Conservation (phyloP, 2,113 vertebrate species). For the Myanophis thanlyinensis region DNA sequence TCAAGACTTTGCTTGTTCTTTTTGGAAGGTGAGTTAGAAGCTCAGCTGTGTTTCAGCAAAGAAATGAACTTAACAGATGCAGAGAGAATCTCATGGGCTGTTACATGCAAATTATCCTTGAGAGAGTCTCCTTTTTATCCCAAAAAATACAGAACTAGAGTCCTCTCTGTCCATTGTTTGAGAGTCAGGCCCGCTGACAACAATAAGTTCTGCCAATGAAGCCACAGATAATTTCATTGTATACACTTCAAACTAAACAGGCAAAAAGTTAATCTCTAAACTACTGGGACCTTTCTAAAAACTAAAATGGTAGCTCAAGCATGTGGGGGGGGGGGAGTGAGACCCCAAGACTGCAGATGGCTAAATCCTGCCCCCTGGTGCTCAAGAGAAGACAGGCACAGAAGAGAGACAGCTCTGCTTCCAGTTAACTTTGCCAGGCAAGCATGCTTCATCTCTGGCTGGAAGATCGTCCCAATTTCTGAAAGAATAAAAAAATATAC, state of each 20-base stretch:
- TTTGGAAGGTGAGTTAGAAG: conserved; percentile 28
- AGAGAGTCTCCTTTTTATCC: not conserved
- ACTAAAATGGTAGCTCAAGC: not conserved
- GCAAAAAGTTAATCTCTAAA: not conserved
- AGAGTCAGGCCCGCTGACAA: not conserved
- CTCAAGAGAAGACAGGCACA: not conserved
- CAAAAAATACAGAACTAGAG: fast-evolving
- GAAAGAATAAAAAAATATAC: not conserved
- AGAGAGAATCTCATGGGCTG: not conserved
- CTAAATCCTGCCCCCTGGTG: conserved; percentile 48
- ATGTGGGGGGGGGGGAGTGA: no score
- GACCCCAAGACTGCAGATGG: not conserved
- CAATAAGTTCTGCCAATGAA: not conserved
- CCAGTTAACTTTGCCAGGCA: not conserved
- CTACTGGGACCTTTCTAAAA: not conserved
- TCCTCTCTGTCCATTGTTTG: not conserved
- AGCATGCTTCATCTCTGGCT: not conserved
- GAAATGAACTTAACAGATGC: not conserved
- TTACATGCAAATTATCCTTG: not conserved
- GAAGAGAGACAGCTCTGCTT: not conserved
- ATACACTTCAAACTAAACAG: not conserved
- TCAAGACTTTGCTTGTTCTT: not conserved
- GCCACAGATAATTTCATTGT: not conserved
- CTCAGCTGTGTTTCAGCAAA: conserved; percentile 20
- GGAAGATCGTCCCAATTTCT: not conserved